phyloP scores from a whole-genome alignment of 2,888 invertebrate genomes.

The Notodonta dromedarius region DNA sequence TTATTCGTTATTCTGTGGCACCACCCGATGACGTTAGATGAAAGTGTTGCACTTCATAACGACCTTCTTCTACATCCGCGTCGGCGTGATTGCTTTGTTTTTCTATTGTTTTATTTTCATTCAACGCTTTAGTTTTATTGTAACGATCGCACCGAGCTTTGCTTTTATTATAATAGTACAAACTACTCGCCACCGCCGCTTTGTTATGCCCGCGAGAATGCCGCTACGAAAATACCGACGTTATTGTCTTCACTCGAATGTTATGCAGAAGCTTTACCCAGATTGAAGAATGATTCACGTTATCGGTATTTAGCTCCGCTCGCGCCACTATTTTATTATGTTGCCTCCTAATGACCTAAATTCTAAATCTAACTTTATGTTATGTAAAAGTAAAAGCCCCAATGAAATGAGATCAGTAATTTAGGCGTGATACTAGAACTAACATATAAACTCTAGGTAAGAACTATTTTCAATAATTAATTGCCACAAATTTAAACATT shows the following conservation, averaged over 20 bases:
- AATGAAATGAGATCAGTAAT: no score
- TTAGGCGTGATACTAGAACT: no score
- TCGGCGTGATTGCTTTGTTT: constrained; percentile 9
- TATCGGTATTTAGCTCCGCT: not conserved
- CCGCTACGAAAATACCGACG: not conserved
- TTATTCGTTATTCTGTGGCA: not conserved
- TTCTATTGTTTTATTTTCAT: constrained; percentile 5
- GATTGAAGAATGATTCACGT: not conserved
- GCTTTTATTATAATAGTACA: constrained; percentile 1
- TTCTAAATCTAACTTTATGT: no score
- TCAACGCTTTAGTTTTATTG: not conserved
- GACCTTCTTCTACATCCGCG: constrained; percentile 9
- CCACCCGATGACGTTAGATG: not conserved
- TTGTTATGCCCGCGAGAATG: not conserved
- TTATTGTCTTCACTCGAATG: not conserved
- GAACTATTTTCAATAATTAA: no score
- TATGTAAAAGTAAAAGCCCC: no score
- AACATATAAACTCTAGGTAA: no score
- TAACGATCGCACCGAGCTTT: not conserved
- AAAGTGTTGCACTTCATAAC: constrained; percentile 1
- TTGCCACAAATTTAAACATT: no score
- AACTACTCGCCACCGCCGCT: not conserved
- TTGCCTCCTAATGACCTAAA: no score
- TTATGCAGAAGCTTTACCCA: not conserved
- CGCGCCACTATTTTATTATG: no score